Conservation (phyloP, 2,888 invertebrate species). For the Drosophila lutescens region DNA sequence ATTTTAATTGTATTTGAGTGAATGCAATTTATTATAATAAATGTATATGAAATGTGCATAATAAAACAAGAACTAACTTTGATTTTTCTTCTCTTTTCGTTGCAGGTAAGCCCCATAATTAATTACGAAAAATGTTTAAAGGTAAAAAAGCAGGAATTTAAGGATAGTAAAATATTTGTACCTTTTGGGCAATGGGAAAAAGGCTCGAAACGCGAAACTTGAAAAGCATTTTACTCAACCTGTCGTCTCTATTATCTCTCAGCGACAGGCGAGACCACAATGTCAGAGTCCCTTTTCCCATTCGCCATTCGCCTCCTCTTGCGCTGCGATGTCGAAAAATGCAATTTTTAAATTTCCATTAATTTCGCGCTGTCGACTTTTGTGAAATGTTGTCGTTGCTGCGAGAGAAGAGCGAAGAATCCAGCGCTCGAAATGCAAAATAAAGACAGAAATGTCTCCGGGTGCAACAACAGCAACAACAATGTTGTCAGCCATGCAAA, state of each 20-base stretch:
- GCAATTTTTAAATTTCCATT: slow-evolving; percentile 78
- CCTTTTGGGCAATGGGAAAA: not conserved
- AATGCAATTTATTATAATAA: slow-evolving; percentile 47
- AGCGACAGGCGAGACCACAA: slow-evolving; percentile 36
- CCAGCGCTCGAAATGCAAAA: slow-evolving; percentile 49
- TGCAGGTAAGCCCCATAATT: slow-evolving; percentile 36
- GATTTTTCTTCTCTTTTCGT: slow-evolving; percentile 15
- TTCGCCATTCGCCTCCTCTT: not conserved
- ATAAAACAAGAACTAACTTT: slow-evolving; percentile 1
- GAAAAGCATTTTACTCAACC: slow-evolving; percentile 26
- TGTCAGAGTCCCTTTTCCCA: slow-evolving; percentile 22
- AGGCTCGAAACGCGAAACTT: not conserved
- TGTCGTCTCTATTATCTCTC: slow-evolving; percentile 62
- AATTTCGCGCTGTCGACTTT: slow-evolving; percentile 77
- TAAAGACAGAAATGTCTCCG: slow-evolving; percentile 19
- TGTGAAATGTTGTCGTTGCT: slow-evolving; percentile 70
- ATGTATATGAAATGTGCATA: slow-evolving; percentile 10
- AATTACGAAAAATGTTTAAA: slow-evolving; percentile 1
- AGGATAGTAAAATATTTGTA: not conserved
- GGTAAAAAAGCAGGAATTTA: not conserved
- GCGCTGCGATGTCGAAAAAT: slow-evolving; percentile 62
- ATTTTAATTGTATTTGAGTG: slow-evolving; percentile 62
- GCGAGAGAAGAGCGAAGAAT: slow-evolving; percentile 37
- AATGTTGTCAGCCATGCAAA: slow-evolving; percentile 55
- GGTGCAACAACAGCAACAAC: slow-evolving; percentile 22